Evolutionary conservation across 2,888 invertebrate species (phyloP), one percentile per base, ranked within the genome.

Genomic region (Panzeria rudis): DNA sequence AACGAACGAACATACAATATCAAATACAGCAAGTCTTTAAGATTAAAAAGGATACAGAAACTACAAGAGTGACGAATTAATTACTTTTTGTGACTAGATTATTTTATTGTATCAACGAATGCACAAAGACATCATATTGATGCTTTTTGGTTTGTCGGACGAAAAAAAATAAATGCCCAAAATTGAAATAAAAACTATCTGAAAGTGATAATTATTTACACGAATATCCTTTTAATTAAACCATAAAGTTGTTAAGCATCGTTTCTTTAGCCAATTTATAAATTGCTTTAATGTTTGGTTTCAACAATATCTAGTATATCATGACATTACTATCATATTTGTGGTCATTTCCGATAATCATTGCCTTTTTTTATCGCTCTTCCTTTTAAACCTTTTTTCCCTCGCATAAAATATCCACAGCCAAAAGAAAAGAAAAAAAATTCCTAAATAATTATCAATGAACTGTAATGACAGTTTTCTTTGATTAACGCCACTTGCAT

Each of bases 211-310:
- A 77, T 73, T 86, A 81, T 78, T 84, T 87, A 91, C 91, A 90
- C 87, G 91, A 89, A 90, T 91, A 91, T 91, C 91, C 91, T 91
- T 91, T 91, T 91, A 91, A 91, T 91, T 91, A 90, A 90, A 87
- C 88, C 90, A 87, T 90, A 88, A 86, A 88, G 87, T 87, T 87
- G 87, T 86, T 85, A 41, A 56, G 56, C 23, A n/a, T 13, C 9
- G 47, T 29, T 62, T 52, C 32, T 41, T 73, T 52, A 23, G 32
- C 47, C 76, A 80, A 32, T 71, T 75, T 62, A 9, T 32, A 59
- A 78, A 79, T 62, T 75, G 32, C 59, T 71, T 66, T 76, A 75
- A 71, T 71, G 38, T 77, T 77, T 76, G 32, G 15, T 20, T 56
- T 50, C 56, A 23, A 32, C 25, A 47, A 23, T 54, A 32, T 79